Percentiles rank a stretch among this genome's conserved stretches.
Conservation (phyloP, 2,888 invertebrate genomes). For the Epistrophella euchroma region DNA sequence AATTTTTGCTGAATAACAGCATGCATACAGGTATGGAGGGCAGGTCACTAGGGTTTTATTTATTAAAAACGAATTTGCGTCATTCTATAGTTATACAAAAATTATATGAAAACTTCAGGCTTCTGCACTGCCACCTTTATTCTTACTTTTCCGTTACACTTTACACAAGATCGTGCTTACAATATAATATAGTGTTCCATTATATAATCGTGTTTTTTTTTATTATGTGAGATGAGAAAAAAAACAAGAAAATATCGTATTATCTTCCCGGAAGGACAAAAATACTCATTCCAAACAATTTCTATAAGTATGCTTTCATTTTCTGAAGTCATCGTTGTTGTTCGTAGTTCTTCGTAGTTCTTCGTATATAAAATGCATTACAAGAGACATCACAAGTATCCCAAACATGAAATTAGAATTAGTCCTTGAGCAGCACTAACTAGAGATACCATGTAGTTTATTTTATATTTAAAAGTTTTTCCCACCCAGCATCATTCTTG, state of each 20-base stretch:
- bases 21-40: no score
- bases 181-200: conserved; percentile 1
- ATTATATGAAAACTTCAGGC: not conserved
- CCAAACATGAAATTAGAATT: conserved; percentile 63
- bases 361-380: conserved; percentile 55
- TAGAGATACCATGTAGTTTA: conserved; percentile 13
- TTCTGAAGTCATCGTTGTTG: conserved; percentile 29
- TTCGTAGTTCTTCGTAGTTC: conserved; percentile 27
- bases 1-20: no score
- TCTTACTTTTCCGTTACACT: not conserved
- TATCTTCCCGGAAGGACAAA: conserved; percentile 37
- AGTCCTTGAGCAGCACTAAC: conserved; percentile 58
- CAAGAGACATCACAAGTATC: conserved; percentile 41
- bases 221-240: not conserved
- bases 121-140: not conserved
- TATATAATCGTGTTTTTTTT: not conserved
- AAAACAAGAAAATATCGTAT: conserved; percentile 1
- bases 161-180: not conserved
- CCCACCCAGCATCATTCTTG: conserved; percentile 30
- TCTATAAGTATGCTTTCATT: conserved; percentile 11
- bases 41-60: no score
- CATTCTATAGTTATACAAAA: no score
- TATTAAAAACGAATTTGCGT: no score
- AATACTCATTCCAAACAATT: conserved; percentile 3
- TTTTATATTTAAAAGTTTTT: conserved; percentile 39